Percentiles rank a stretch among this genome's conserved stretches.
These are phyloP conservation scores for Andrena chrysosceles DNA, from an alignment of 2,888 invertebrate species.

Conservation along the genomic window DNA sequence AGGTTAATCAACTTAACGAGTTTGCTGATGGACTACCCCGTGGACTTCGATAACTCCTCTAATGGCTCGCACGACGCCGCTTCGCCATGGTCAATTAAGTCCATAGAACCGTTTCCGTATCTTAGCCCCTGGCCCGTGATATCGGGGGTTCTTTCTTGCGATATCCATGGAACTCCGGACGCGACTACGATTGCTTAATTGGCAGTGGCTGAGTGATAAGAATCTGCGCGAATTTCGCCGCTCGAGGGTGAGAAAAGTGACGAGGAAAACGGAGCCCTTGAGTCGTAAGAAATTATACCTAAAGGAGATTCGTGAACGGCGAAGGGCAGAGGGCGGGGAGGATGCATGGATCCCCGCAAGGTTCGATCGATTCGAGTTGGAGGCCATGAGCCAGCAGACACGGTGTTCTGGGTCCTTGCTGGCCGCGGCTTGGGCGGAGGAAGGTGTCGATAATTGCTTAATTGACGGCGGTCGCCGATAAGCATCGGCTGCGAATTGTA, in stretches of 20 bases:
- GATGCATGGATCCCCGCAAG: background rate
- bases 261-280: background rate
- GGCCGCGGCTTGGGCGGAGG: constrained; percentile 32
- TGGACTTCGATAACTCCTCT: constrained; percentile 64
- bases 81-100: constrained; percentile 61
- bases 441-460: constrained; percentile 76
- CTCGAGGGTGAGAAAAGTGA: background rate
- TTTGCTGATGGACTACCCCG: constrained; percentile 59
- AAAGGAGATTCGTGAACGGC: background rate
- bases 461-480: constrained; percentile 74
- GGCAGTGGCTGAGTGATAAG: constrained; percentile 47
- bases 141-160: constrained; percentile 30
- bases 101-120: constrained; percentile 64
- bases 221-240: constrained; percentile 6
- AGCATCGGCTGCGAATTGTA: constrained; percentile 70
- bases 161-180: constrained; percentile 15
- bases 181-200: constrained; percentile 57
- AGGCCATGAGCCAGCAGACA: constrained; percentile 62
- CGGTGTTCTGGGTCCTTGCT: constrained; percentile 42
- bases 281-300: background rate
- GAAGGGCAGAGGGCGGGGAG: background rate
- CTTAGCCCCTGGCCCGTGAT: constrained; percentile 35
- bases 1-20: constrained; percentile 67
- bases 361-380: constrained; percentile 17
- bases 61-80: constrained; percentile 61